These are phyloP conservation scores for Campoletis raptor DNA, from an alignment of 2,888 invertebrate species.

Conservation along the genomic window DNA sequence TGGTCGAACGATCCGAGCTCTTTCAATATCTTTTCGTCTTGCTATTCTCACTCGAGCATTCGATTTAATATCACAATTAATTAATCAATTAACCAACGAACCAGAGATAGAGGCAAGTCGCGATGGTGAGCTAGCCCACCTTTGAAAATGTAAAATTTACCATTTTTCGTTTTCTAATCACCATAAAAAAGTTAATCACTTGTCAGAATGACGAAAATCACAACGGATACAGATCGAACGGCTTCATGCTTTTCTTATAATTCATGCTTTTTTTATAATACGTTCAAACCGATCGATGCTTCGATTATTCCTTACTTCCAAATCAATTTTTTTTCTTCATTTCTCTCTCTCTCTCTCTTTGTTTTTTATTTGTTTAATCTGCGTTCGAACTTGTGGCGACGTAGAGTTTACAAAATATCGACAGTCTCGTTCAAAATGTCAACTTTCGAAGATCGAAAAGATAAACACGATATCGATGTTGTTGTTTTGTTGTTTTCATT, in stretches of 20 bases:
- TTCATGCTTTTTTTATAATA: conserved; percentile 32
- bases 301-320: conserved; percentile 29
- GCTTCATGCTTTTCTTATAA: conserved; percentile 5
- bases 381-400: conserved; percentile 63
- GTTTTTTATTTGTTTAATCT: conserved; percentile 26
- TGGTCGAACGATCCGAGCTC: conserved; percentile 43
- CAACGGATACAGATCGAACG: conserved; percentile 42
- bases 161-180: conserved; percentile 5
- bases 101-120: conserved; percentile 29
- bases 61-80: conserved; percentile 61
- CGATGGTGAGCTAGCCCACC: conserved; percentile 31
- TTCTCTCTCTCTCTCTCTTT: conserved; percentile 22
- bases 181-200: conserved; percentile 41
- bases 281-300: conserved; percentile 22
- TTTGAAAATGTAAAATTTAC: conserved; percentile 52
- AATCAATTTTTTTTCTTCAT: conserved; percentile 22
- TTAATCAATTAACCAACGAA: conserved; percentile 56
- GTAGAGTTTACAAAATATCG: conserved; percentile 68
- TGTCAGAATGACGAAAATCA: conserved; percentile 54
- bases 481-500: background rate
- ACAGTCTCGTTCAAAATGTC: conserved; percentile 61
- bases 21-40: background rate
- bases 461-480: conserved; percentile 39
- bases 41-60: conserved; percentile 26
- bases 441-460: conserved; percentile 57